Conservation (phyloP, 1,140 invertebrate species). For the Chionoecetes opilio region DNA sequence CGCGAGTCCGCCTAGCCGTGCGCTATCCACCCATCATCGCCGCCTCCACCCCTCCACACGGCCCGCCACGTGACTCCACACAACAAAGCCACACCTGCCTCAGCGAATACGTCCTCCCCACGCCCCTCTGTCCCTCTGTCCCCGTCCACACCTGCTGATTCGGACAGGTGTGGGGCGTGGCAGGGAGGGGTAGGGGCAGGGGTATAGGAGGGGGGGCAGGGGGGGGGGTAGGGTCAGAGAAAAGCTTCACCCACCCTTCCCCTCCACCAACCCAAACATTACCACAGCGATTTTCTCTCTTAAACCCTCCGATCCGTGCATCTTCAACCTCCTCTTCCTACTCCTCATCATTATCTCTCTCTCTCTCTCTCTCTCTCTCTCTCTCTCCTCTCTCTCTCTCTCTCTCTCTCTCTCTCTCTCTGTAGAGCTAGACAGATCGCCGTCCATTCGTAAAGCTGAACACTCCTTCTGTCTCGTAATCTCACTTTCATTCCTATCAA, state of each 20-base stretch:
- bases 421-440: no score
- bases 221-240: not conserved
- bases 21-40: not conserved
- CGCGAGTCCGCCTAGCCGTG: not conserved
- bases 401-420: no score
- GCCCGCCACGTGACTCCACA: not conserved
- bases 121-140: not conserved
- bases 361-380: conserved; percentile 24
- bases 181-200: not conserved
- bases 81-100: conserved; percentile 2
- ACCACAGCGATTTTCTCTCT: not conserved
- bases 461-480: not conserved
- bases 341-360: not conserved
- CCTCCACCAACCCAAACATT: not conserved
- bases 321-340: not conserved
- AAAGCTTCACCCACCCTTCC: not conserved
- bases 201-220: not conserved
- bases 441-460: no score
- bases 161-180: not conserved
- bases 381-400: conserved; percentile 1
- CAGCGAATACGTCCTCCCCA: not conserved
- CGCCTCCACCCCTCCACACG: not conserved
- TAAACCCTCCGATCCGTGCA: not conserved
- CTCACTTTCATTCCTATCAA: not conserved
- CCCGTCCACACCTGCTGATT: not conserved